These are phyloP conservation scores for Antechinus flavipes DNA, from an alignment of 2,113 vertebrate species.

Conservation along the genomic window DNA sequence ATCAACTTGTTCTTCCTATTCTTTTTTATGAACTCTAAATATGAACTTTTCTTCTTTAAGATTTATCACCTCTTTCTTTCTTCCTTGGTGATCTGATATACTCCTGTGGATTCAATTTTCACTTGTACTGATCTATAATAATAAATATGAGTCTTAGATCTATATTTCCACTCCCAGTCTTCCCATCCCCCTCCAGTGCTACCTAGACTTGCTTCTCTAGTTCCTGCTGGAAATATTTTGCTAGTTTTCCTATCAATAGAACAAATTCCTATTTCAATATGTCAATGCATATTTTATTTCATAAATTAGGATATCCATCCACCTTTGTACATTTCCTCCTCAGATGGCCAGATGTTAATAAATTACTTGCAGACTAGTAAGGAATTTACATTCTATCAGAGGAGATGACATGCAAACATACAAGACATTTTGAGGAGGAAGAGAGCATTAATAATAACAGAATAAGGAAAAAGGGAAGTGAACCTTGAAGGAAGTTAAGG, in stretches of 20 bases:
- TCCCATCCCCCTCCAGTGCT: not conserved
- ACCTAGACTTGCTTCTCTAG: not conserved
- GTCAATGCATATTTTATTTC: not conserved
- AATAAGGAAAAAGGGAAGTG: not conserved
- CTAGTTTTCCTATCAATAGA: not conserved
- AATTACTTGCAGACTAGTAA: not conserved
- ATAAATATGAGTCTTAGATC: not conserved
- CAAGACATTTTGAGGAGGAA: not conserved
- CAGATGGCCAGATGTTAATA: not conserved
- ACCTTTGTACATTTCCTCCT: not conserved
- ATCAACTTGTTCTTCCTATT: not conserved
- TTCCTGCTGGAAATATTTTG: not conserved
- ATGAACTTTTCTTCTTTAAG: not conserved
- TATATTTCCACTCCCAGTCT: not conserved
- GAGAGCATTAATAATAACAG: not conserved
- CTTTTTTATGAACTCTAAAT: not conserved
- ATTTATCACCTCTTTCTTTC: not conserved
- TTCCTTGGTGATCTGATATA: not conserved
- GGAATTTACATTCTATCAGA: not conserved
- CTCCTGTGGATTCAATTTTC: not conserved
- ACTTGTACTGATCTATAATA: not conserved
- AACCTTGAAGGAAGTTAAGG: not conserved
- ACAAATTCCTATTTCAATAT: not conserved
- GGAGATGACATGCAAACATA: not conserved
- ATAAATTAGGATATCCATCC: not conserved